phyloP scores from a whole-genome alignment of 2,888 invertebrate genomes.

The Rhamnusium bicolor region DNA sequence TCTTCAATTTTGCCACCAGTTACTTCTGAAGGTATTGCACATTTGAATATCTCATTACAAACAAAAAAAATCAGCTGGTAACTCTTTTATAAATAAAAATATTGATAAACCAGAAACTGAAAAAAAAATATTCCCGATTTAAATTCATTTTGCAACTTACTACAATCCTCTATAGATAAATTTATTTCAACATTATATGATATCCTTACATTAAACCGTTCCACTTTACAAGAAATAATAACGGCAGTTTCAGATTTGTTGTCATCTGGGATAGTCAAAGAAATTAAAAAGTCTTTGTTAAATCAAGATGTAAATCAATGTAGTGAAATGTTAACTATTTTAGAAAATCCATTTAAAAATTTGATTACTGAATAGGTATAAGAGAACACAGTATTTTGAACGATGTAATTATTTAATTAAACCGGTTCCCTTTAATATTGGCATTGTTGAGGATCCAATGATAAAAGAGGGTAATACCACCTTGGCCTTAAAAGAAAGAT shows the following conservation, averaged over 20 bases:
- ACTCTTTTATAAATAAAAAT: too few species aligned
- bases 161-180: background rate
- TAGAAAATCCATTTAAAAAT: constrained; percentile 24
- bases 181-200: background rate
- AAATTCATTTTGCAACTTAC: background rate
- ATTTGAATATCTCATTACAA: too few species aligned
- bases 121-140: background rate
- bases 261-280: background rate
- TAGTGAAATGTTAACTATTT: background rate
- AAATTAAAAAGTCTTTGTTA: background rate
- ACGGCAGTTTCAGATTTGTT: too few species aligned
- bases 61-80: too few species aligned
- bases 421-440: constrained; percentile 13
- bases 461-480: constrained; percentile 7
- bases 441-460: constrained; percentile 18
- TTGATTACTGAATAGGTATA: constrained; percentile 37
- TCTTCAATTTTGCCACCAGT: too few species aligned
- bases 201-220: background rate
- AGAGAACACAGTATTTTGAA: constrained; percentile 27
- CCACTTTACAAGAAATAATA: background rate
- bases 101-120: too few species aligned
- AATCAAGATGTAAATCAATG: background rate
- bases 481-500: constrained; percentile 26
- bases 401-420: constrained; percentile 24
- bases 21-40: too few species aligned